Evolutionary conservation across 2,888 invertebrate species (phyloP).

Genomic region (Aromia moschata): DNA sequence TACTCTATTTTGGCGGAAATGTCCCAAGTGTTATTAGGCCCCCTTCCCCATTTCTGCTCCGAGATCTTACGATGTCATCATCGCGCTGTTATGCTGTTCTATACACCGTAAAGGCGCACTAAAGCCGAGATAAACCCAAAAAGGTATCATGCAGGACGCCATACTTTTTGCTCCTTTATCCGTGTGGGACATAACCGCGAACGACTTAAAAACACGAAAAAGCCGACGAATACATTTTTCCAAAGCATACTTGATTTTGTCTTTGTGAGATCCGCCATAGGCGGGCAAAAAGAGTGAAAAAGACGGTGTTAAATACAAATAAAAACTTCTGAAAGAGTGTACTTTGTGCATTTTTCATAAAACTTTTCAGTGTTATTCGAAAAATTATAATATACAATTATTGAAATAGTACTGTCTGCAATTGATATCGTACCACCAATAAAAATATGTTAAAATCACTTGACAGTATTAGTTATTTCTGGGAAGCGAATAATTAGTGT

Average conservation of each 20-base stretch:
- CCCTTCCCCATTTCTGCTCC: background rate
- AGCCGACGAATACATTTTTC: conserved; percentile 5
- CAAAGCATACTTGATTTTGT: conserved; percentile 1
- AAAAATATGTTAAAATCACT: too few relatives aligned
- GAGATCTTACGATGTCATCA: background rate
- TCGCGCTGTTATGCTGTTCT: background rate
- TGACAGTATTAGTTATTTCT: too few relatives aligned
- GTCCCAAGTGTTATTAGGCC: background rate
- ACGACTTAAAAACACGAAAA: conserved; percentile 12
- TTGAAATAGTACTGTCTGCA: too few relatives aligned
- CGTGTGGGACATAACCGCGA: background rate
- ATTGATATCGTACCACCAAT: too few relatives aligned
- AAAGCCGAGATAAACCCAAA: conserved; percentile 4
- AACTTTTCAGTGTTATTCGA: too few relatives aligned
- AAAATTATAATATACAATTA: too few relatives aligned
- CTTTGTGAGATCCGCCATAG: background rate
- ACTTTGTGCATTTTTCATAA: too few relatives aligned
- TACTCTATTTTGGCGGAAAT: background rate
- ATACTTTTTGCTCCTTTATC: conserved; percentile 1
- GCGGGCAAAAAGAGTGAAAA: too few relatives aligned
- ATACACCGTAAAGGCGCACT: background rate
- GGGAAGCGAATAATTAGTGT: too few relatives aligned
- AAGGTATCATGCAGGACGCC: background rate
- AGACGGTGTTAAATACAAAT: too few relatives aligned
- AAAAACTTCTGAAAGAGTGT: too few relatives aligned